Conservation (phyloP, 2,113 vertebrate genomes). For the Hippocampus mohnikei region DNA sequence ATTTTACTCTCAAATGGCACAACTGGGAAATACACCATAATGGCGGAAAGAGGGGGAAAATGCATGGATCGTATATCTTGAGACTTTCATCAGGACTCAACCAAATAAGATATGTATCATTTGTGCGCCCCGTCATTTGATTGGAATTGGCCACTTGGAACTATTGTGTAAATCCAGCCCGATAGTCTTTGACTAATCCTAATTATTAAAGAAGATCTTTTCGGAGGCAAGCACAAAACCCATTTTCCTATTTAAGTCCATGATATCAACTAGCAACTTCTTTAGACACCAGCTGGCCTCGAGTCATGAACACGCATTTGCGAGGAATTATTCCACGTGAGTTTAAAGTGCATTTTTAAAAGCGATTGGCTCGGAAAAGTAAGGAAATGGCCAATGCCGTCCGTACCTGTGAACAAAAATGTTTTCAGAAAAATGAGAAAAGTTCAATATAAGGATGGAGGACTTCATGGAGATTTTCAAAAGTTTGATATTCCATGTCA, state of each 20-base stretch:
- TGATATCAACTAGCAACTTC: not conserved
- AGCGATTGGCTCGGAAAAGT: constrained; percentile 23
- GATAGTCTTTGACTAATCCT: not conserved
- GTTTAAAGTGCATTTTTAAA: constrained; percentile 51
- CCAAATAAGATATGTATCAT: too few species aligned
- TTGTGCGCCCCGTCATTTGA: not conserved
- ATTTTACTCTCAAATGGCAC: not conserved
- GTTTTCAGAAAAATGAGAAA: constrained; percentile 12
- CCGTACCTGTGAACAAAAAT: constrained; percentile 6
- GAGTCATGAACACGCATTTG: constrained; percentile 6
- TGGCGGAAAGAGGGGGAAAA: too few species aligned
- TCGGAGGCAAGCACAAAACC: not conserved
- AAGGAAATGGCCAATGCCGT: not conserved
- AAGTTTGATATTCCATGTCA: constrained; percentile 6
- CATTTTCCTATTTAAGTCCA: not conserved
- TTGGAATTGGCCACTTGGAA: not conserved
- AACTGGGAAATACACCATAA: not conserved
- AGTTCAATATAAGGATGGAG: not conserved
- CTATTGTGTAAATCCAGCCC: not conserved
- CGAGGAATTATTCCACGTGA: constrained; percentile 12
- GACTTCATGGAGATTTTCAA: not conserved
- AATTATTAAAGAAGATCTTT: not conserved
- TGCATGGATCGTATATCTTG: too few species aligned
- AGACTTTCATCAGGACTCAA: too few species aligned
- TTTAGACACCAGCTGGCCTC: constrained; percentile 11